Evolutionary conservation across 2,797 vertebrate species (phyloP).

Genomic region (Lophius americanus): DNA sequence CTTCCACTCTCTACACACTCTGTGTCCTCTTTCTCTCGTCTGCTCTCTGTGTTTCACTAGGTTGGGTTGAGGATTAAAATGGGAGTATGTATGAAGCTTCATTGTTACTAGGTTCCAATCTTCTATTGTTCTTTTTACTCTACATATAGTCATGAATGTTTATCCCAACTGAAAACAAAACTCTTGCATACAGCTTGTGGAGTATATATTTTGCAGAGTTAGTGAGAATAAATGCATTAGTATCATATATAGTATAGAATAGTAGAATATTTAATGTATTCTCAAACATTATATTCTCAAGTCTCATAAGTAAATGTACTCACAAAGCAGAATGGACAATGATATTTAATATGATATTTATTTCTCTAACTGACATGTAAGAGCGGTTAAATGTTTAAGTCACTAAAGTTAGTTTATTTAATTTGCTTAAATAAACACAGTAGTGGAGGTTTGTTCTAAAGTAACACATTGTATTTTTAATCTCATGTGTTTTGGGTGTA

Average conservation of each 20-base stretch:
- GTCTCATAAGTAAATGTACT: too few species aligned
- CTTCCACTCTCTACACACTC: constrained; percentile 42
- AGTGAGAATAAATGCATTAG: too few species aligned
- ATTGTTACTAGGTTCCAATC: constrained; percentile 16
- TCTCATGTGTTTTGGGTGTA: background rate
- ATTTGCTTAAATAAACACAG: too few species aligned
- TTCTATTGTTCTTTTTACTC: constrained; percentile 15
- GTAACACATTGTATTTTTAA: background rate
- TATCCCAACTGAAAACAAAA: background rate
- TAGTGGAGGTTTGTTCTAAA: background rate
- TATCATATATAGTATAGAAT: too few species aligned
- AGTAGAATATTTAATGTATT: background rate
- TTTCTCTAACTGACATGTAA: too few species aligned
- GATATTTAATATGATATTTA: too few species aligned
- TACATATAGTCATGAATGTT: background rate
- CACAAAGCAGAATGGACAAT: too few species aligned
- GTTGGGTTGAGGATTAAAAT: constrained; percentile 37
- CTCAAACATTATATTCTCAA: background rate
- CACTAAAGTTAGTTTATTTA: too few species aligned
- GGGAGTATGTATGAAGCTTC: constrained; percentile 32
- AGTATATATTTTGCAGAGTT: background rate
- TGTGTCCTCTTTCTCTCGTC: constrained; percentile 11
- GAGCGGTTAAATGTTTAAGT: too few species aligned
- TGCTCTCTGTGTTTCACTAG: constrained; percentile 36
- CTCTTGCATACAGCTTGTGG: background rate